phyloP scores from a whole-genome alignment of 2,113 vertebrate species.

The Callithrix jacchus region DNA sequence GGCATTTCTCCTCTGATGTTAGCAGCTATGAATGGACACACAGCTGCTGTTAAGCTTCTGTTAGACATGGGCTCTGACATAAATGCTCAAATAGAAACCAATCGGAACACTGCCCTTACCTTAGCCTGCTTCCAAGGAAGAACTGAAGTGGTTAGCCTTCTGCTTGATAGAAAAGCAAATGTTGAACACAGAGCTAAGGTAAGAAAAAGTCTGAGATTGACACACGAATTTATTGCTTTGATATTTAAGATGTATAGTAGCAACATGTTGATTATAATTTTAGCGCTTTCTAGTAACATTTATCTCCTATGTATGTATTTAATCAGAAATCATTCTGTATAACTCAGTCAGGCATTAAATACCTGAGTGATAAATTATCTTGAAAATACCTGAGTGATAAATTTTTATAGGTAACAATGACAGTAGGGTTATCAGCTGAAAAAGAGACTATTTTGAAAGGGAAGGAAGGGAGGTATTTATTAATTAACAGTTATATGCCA shows the following conservation, averaged over 20 bases:
- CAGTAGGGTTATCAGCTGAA: neutral
- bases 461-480: neutral
- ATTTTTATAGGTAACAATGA: slow-evolving; percentile 5
- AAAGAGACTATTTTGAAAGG: neutral
- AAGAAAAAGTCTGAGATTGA: slow-evolving; percentile 43
- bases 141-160: slow-evolving; percentile 97
- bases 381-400: neutral
- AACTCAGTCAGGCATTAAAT: neutral
- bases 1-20: slow-evolving; percentile 99
- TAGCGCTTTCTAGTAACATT: neutral
- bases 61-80: slow-evolving; percentile 99
- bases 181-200: slow-evolving; percentile 99
- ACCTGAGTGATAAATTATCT: neutral
- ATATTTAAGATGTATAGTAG: neutral
- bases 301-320: neutral
- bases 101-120: slow-evolving; percentile 97
- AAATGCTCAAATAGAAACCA: slow-evolving; percentile 99
- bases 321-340: neutral
- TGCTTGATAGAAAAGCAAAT: slow-evolving; percentile 97
- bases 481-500: neutral
- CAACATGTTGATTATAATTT: neutral
- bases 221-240: neutral
- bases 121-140: slow-evolving; percentile 98
- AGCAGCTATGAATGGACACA: slow-evolving; percentile 99
- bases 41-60: slow-evolving; percentile 96